These are phyloP conservation scores for Gila orcuttii DNA, from an alignment of 2,113 vertebrate genomes.

Conservation along the genomic window DNA sequence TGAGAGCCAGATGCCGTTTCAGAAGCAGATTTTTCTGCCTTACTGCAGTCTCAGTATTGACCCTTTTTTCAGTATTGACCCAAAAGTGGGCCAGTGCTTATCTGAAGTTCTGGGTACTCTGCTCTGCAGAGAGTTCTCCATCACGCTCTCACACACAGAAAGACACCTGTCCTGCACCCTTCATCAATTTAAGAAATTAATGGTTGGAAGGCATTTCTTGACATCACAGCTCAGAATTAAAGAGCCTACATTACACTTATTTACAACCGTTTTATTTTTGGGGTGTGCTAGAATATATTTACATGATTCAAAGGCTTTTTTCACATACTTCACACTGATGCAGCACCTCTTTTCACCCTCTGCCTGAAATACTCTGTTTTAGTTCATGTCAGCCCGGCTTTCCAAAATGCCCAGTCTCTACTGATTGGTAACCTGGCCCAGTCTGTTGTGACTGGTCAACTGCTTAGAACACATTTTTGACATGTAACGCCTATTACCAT, in stretches of 20 bases:
- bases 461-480: neutral
- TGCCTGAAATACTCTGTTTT: neutral
- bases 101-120: neutral
- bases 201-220: neutral
- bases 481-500: neutral
- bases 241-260: neutral
- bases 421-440: neutral
- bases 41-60: neutral
- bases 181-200: neutral
- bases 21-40: constrained; percentile 1
- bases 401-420: too few species aligned
- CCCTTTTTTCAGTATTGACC: neutral
- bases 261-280: neutral
- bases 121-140: neutral
- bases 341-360: neutral
- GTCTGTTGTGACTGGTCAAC: neutral
- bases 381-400: too few species aligned
- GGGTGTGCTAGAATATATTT: neutral
- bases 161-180: neutral
- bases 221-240: neutral
- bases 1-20: neutral
- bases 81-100: constrained; percentile 22
- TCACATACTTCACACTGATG: neutral
- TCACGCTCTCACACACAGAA: constrained; percentile 5
- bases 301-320: neutral